A percentile compares a stretch with the other conserved stretches of the same genome.
These are phyloP conservation scores for Tinea trinotella DNA, from an alignment of 2,888 invertebrate species.

Conservation along the genomic window DNA sequence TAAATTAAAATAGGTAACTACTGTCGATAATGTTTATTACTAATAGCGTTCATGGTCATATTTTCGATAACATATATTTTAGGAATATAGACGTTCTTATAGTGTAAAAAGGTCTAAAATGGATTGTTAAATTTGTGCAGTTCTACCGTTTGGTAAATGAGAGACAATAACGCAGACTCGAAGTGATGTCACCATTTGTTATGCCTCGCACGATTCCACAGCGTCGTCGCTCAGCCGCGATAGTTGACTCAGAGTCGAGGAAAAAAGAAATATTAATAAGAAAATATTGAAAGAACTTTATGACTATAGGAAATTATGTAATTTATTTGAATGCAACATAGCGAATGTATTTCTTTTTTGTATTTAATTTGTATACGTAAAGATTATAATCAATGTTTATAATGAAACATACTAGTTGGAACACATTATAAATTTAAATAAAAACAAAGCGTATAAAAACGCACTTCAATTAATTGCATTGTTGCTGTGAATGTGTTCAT, in stretches of 20 bases:
- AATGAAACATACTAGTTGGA: background rate
- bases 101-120: conserved; percentile 31
- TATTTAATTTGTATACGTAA: background rate
- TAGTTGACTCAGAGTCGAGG: conserved; percentile 46
- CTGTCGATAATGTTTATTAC: conserved; percentile 36
- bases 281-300: background rate
- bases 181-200: conserved; percentile 64
- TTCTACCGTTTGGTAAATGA: conserved; percentile 34
- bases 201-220: conserved; percentile 45
- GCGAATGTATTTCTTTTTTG: background rate
- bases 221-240: conserved; percentile 43
- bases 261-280: conserved; percentile 28
- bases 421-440: background rate
- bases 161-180: conserved; percentile 33
- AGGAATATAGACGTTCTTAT: conserved; percentile 36
- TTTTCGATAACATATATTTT: conserved; percentile 27
- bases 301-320: background rate
- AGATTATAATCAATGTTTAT: background rate
- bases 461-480: too few species aligned
- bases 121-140: conserved; percentile 24
- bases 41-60: conserved; percentile 26
- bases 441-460: too few species aligned
- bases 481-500: background rate
- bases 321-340: background rate
- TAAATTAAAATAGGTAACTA: too few species aligned